Conservation (phyloP, 2,113 vertebrate genomes). For the Boulengeromyrus knoepffleri region DNA sequence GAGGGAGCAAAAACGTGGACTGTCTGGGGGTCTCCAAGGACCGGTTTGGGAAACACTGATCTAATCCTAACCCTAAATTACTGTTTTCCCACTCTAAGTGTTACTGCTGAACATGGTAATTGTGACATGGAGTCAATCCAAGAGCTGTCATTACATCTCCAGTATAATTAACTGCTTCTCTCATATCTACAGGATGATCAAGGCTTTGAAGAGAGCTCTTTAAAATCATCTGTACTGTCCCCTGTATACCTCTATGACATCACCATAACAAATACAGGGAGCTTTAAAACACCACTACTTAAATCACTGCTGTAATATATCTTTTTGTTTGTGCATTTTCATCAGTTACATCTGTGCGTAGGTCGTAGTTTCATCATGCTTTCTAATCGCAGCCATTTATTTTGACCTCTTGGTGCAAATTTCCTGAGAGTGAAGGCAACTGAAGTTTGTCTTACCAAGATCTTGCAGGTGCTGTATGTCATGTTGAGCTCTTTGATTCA, state of each 20-base stretch:
- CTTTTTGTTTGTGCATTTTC: background rate
- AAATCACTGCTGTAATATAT: background rate
- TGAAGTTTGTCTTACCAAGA: background rate
- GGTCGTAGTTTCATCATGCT: background rate
- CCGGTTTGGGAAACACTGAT: background rate
- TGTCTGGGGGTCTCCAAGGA: background rate
- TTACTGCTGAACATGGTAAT: background rate
- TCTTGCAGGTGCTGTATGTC: background rate
- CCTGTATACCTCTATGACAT: background rate
- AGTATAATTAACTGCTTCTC: background rate
- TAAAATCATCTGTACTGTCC: background rate
- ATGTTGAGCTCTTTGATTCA: background rate
- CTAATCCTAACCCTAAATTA: background rate
- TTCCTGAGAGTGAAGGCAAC: background rate
- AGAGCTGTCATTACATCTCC: slow-evolving; percentile 4
- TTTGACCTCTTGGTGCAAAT: background rate
- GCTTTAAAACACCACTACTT: background rate
- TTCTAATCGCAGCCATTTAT: background rate
- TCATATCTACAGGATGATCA: background rate
- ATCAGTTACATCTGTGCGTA: background rate
- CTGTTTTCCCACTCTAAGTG: background rate
- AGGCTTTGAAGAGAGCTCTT: background rate
- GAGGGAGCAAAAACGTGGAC: background rate
- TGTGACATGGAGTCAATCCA: background rate
- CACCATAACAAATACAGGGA: background rate